Conservation (phyloP, 2,797 vertebrate genomes). For the Tauraco hartlaubi region DNA sequence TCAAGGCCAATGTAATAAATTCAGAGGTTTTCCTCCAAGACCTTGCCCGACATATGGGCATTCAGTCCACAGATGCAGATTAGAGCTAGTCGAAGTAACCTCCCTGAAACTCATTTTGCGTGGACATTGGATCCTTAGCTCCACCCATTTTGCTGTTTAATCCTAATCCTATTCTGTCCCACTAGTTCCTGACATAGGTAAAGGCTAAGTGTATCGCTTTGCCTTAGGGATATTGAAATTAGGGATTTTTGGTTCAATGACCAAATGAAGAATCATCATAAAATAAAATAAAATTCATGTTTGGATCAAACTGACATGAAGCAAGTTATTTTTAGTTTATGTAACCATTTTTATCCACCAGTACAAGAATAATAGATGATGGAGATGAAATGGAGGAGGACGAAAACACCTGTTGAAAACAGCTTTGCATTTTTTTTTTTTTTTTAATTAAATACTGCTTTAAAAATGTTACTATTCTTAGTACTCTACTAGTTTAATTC, state of each 20-base stretch:
- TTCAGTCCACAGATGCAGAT: neutral
- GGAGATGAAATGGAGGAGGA: neutral
- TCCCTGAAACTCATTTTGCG: neutral
- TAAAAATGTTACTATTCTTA: neutral
- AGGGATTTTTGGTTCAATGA: neutral
- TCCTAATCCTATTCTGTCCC: neutral
- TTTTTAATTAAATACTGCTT: neutral
- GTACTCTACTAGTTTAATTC: neutral
- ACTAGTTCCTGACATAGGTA: neutral
- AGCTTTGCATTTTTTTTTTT: neutral
- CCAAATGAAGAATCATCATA: neutral
- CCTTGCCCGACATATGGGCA: accelerated
- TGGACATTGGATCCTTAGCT: neutral
- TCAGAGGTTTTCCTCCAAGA: neutral
- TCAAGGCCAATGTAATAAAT: neutral
- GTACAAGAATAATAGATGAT: neutral
- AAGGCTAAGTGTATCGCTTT: neutral
- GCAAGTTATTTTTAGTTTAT: neutral
- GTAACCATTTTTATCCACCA: neutral
- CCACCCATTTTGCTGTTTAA: neutral
- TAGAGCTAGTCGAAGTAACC: neutral
- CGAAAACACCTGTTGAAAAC: neutral
- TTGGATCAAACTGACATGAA: neutral
- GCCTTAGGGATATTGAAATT: neutral
- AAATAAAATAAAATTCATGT: neutral